Conservation (phyloP, 2,797 vertebrate genomes). For the Streptopelia turtur region DNA sequence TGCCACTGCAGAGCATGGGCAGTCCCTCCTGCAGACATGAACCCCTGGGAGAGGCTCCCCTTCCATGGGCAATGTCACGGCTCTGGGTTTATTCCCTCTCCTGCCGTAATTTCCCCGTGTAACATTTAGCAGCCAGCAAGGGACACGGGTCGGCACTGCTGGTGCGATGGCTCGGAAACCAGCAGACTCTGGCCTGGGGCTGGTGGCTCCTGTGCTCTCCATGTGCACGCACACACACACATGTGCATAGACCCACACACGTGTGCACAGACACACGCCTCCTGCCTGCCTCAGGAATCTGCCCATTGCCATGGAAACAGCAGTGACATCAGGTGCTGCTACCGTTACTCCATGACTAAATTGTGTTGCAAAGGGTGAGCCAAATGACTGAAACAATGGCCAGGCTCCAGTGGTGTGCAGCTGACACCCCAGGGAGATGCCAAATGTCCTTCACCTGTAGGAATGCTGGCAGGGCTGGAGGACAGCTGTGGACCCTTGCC, state of each 20-base stretch:
- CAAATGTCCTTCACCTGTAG: not conserved
- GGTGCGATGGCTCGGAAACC: not conserved
- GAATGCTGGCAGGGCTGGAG: not conserved
- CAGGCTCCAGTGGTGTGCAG: not conserved
- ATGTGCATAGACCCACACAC: too few species aligned
- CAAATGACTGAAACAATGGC: not conserved
- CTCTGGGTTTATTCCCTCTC: not conserved
- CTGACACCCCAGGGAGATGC: not conserved
- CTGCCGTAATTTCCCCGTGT: not conserved
- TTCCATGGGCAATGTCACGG: accelerated
- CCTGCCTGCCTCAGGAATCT: not conserved
- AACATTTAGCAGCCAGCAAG: not conserved
- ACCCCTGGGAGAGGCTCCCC: not conserved
- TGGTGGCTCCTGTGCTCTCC: not conserved
- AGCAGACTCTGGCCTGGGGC: not conserved
- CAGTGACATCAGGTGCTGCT: conserved; percentile 11
- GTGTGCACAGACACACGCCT: not conserved
- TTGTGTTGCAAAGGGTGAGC: not conserved
- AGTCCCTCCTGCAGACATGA: not conserved
- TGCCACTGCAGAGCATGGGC: not conserved
- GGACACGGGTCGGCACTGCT: not conserved
- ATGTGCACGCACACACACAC: accelerated
- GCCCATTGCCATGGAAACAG: conserved; percentile 36
- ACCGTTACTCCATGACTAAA: conserved; percentile 25
- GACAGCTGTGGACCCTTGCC: not conserved